Percentiles rank a stretch among this genome's conserved stretches.
These are phyloP conservation scores for Sminthurinus signatus DNA, from an alignment of 1,140 invertebrate genomes.

Conservation along the genomic window DNA sequence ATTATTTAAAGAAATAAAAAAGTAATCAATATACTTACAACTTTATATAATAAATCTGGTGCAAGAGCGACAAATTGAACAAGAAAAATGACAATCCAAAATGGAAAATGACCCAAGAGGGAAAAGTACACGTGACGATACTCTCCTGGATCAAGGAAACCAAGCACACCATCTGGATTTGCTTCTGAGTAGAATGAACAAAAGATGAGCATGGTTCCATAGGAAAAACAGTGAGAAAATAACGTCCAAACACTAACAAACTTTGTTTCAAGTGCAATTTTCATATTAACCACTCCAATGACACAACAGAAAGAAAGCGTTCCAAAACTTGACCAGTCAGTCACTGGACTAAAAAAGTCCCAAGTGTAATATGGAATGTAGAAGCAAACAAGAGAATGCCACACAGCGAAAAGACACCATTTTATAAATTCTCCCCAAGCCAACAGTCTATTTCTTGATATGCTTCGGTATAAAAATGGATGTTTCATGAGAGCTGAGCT, in stretches of 20 bases:
- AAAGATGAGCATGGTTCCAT: slow-evolving; percentile 54
- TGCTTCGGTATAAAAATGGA: slow-evolving; percentile 61
- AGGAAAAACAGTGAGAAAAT: slow-evolving; percentile 52
- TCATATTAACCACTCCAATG: slow-evolving; percentile 50
- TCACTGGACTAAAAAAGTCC: slow-evolving; percentile 44
- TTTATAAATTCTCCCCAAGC: slow-evolving; percentile 55
- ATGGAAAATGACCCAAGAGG: slow-evolving; percentile 52
- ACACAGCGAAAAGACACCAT: slow-evolving; percentile 56
- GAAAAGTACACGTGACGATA: slow-evolving; percentile 57
- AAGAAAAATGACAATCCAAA: slow-evolving; percentile 51
- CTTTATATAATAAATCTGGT: slow-evolving; percentile 2
- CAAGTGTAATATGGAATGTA: slow-evolving; percentile 50
- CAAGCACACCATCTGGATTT: slow-evolving; percentile 40
- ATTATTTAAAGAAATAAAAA: not conserved
- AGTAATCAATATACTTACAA: not conserved
- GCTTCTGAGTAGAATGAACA: slow-evolving; percentile 55
- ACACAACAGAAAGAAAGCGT: slow-evolving; percentile 49
- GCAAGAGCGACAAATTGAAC: not conserved
- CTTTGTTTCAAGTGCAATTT: slow-evolving; percentile 52
- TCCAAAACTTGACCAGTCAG: slow-evolving; percentile 49
- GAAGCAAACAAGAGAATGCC: slow-evolving; percentile 53
- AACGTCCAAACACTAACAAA: slow-evolving; percentile 59
- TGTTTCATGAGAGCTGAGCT: slow-evolving; percentile 55
- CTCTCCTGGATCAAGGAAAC: slow-evolving; percentile 43
- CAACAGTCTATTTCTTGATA: slow-evolving; percentile 60